Evolutionary conservation across 1,140 invertebrate species (phyloP).

Genomic region (Holcopasites calliopsidis): DNA sequence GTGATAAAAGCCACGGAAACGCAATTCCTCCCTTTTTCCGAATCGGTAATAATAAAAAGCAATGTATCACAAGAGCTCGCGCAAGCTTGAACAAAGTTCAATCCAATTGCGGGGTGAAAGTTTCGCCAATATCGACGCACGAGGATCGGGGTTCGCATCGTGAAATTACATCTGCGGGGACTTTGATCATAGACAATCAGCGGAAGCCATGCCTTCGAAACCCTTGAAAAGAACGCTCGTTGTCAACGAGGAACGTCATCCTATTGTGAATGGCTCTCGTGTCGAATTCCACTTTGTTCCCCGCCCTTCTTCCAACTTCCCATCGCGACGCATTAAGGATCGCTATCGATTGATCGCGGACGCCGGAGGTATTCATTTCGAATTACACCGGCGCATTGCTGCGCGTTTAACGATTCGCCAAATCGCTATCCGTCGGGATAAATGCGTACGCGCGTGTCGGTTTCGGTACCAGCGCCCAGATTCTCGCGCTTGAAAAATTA

Average conservation of each 20-base stretch:
- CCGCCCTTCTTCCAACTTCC: not conserved
- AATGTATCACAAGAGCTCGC: no score
- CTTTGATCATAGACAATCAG: conserved; percentile 41
- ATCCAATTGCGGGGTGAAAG: conserved; percentile 28
- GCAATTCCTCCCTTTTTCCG: no score
- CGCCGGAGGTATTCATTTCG: conserved; percentile 14
- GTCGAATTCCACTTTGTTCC: conserved; percentile 8
- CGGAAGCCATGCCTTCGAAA: conserved; percentile 37
- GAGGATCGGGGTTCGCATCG: conserved; percentile 20
- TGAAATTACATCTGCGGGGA: conserved; percentile 37
- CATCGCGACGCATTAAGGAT: not conserved
- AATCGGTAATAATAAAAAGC: no score
- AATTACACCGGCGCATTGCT: not conserved
- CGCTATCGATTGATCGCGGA: not conserved
- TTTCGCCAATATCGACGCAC: not conserved
- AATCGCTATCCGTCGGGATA: conserved; percentile 15
- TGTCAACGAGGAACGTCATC: not conserved
- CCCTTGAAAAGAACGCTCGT: conserved; percentile 10
- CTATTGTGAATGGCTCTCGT: not conserved
- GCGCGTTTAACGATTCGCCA: conserved; percentile 34
- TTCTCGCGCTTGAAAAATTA: conserved; percentile 53
- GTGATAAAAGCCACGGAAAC: no score
- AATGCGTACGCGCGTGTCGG: not conserved
- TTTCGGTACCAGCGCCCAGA: not conserved
- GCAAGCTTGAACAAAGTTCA: no score